Conservation (phyloP, 2,888 invertebrate genomes). For the Acronicta aceris region DNA sequence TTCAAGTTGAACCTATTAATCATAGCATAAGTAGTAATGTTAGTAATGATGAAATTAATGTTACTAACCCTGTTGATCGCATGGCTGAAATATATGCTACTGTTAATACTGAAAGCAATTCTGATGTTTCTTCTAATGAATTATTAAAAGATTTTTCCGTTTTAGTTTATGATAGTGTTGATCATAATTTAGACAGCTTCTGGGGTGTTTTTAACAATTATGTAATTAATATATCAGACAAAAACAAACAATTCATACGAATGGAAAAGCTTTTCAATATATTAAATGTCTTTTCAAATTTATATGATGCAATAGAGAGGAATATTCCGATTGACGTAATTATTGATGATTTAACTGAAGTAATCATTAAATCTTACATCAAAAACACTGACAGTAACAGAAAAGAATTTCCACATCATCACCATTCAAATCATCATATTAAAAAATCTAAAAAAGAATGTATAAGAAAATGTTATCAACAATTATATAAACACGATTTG, state of each 20-base stretch:
- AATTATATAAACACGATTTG: not conserved
- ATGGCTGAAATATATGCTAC: not conserved
- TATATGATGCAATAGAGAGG: slow-evolving; percentile 8
- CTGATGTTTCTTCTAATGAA: not conserved
- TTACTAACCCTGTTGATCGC: not conserved
- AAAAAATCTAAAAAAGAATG: slow-evolving; percentile 1
- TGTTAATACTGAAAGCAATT: not conserved
- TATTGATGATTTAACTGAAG: slow-evolving; percentile 20
- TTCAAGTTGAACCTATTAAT: slow-evolving; percentile 29
- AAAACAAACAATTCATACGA: slow-evolving; percentile 1
- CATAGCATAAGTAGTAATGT: not conserved
- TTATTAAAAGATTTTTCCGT: not conserved
- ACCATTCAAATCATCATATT: not conserved
- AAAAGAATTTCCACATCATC: not conserved
- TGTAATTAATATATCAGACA: not conserved
- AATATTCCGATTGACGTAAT: slow-evolving; percentile 9
- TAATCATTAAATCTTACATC: slow-evolving; percentile 8
- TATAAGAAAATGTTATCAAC: slow-evolving; percentile 13
- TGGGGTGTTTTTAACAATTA: slow-evolving; percentile 19
- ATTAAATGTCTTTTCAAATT: slow-evolving; percentile 20
- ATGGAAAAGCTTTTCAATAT: slow-evolving; percentile 15
- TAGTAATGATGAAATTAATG: not conserved
- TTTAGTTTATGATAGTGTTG: not conserved
- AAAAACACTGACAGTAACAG: not conserved
- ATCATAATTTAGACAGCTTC: slow-evolving; percentile 17